Conservation (phyloP, 2,888 invertebrate species). For the Polyploca ridens region DNA sequence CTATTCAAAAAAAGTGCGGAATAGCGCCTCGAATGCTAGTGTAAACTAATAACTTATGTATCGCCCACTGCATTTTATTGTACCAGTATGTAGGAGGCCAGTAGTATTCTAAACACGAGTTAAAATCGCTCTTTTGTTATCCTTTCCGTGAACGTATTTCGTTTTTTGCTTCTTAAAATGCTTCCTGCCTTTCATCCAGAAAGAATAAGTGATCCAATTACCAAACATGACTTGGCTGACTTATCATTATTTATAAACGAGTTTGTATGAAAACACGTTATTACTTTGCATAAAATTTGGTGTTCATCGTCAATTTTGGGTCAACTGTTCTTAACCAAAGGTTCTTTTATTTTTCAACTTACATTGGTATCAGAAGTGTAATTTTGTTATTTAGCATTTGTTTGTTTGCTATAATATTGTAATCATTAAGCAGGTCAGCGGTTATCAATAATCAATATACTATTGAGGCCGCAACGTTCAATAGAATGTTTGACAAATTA, state of each 20-base stretch:
- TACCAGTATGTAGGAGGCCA: background rate
- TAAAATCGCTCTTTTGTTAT: background rate
- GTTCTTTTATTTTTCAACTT: too few relatives aligned
- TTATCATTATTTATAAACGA: background rate
- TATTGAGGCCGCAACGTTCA: slow-evolving; percentile 10
- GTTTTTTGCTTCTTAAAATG: background rate
- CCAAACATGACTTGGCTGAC: background rate
- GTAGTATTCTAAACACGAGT: background rate
- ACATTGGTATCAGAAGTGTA: too few relatives aligned
- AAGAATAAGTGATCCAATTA: slow-evolving; percentile 8
- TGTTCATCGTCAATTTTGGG: background rate
- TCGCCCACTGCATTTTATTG: background rate
- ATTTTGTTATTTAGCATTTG: background rate
- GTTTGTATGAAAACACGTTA: background rate
- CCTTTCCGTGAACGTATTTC: background rate
- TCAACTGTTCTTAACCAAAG: too few relatives aligned
- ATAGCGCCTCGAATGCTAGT: background rate
- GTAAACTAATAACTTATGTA: background rate
- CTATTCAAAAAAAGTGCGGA: background rate
- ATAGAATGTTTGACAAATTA: slow-evolving; percentile 12
- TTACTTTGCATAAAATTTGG: background rate
- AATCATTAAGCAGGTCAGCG: slow-evolving; percentile 8
- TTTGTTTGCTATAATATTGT: background rate
- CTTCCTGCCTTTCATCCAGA: slow-evolving; percentile 6
- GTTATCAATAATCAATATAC: slow-evolving; percentile 11